These are phyloP conservation scores for Caracal caracal DNA, from an alignment of 2,113 vertebrate species.

Conservation along the genomic window DNA sequence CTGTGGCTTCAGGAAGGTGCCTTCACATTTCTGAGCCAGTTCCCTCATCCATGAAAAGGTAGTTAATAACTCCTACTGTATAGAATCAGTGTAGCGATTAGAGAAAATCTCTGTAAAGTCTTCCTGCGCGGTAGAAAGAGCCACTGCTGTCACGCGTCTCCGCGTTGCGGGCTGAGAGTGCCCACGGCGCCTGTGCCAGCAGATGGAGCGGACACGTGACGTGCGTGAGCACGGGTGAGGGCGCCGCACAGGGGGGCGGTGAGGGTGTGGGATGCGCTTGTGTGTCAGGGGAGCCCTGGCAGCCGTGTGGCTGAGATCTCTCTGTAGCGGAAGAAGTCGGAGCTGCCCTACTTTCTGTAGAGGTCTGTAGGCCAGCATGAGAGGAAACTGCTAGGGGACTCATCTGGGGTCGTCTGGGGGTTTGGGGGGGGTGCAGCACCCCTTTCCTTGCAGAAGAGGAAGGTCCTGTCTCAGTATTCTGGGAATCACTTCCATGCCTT, in stretches of 20 bases:
- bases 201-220: neutral
- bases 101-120: neutral
- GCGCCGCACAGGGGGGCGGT: too few species aligned
- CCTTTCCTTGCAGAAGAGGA: neutral
- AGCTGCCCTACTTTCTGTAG: neutral
- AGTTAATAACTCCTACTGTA: neutral
- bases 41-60: neutral
- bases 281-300: neutral
- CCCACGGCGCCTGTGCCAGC: neutral
- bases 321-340: neutral
- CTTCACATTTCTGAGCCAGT: neutral
- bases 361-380: neutral
- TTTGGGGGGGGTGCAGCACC: accelerated
- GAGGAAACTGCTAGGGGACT: neutral
- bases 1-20: neutral
- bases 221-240: neutral
- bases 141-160: neutral
- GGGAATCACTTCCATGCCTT: neutral
- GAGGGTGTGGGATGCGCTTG: neutral
- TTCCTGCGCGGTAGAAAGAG: neutral
- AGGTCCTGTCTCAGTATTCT: slow-evolving; percentile 51
- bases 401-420: neutral
- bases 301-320: neutral
- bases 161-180: neutral
- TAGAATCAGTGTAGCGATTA: neutral